These are phyloP conservation scores for Pipa parva DNA, from an alignment of 2,113 vertebrate genomes.

Conservation along the genomic window DNA sequence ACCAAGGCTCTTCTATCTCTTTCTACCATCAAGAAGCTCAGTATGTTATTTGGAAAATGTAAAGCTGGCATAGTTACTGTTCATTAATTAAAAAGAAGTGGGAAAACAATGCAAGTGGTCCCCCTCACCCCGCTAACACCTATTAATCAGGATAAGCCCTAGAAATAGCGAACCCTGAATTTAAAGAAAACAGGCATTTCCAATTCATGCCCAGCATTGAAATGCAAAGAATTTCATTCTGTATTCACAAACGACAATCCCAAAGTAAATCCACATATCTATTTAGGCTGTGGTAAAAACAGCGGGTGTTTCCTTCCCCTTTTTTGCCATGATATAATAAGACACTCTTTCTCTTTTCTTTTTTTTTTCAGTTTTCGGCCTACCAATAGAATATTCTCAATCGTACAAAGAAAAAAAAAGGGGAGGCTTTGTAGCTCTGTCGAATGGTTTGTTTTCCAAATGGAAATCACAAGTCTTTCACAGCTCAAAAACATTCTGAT, in stretches of 20 bases:
- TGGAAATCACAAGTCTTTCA: conserved; percentile 66
- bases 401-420: conserved; percentile 56
- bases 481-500: conserved; percentile 76
- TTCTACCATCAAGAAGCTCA: too few relatives aligned
- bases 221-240: conserved; percentile 41
- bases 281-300: conserved; percentile 45
- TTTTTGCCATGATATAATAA: conserved; percentile 53
- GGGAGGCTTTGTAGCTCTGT: conserved; percentile 59
- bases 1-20: too few relatives aligned
- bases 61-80: too few relatives aligned
- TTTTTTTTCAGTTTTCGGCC: conserved; percentile 52
- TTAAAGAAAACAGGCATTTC: background rate
- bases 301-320: conserved; percentile 57
- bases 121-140: too few relatives aligned
- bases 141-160: too few relatives aligned
- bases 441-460: conserved; percentile 71
- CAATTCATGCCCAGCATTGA: background rate
- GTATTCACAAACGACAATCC: conserved; percentile 53
- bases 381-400: conserved; percentile 52
- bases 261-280: conserved; percentile 43
- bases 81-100: too few relatives aligned
- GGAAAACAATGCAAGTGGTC: too few relatives aligned
- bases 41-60: too few relatives aligned
- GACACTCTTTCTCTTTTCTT: conserved; percentile 52
- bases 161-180: too few relatives aligned